Conservation (phyloP, 2,888 invertebrate genomes). For the Latrodectus elegans region DNA sequence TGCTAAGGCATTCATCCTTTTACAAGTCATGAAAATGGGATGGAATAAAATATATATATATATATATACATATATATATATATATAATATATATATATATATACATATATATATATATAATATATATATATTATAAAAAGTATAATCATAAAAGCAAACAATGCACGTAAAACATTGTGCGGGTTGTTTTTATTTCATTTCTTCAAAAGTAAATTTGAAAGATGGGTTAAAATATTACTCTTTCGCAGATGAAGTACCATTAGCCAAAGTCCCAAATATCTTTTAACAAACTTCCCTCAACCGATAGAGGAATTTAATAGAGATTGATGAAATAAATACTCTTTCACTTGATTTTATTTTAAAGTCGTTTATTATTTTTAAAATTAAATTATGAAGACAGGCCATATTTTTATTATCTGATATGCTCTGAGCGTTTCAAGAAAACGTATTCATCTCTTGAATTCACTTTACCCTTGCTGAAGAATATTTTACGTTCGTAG, state of each 20-base stretch:
- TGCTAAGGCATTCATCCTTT: neutral
- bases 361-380: slow-evolving; percentile 13
- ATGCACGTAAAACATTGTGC: neutral
- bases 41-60: neutral
- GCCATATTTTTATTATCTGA: neutral
- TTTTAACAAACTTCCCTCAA: neutral
- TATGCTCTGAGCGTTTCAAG: too few species aligned
- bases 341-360: slow-evolving; percentile 18
- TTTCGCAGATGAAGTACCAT: neutral
- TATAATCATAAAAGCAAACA: neutral
- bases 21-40: neutral
- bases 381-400: slow-evolving; percentile 21
- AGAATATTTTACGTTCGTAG: too few species aligned
- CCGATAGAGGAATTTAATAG: slow-evolving; percentile 18
- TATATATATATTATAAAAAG: neutral
- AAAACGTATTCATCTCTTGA: too few species aligned
- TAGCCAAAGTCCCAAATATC: neutral
- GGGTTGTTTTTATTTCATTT: slow-evolving; percentile 1
- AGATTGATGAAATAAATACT: slow-evolving; percentile 20
- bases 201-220: neutral
- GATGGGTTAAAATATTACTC: neutral
- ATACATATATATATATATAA: neutral
- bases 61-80: neutral
- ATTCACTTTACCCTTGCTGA: too few species aligned
- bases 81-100: neutral